phyloP scores from a whole-genome alignment of 2,113 vertebrate species.

The Apus apus region DNA sequence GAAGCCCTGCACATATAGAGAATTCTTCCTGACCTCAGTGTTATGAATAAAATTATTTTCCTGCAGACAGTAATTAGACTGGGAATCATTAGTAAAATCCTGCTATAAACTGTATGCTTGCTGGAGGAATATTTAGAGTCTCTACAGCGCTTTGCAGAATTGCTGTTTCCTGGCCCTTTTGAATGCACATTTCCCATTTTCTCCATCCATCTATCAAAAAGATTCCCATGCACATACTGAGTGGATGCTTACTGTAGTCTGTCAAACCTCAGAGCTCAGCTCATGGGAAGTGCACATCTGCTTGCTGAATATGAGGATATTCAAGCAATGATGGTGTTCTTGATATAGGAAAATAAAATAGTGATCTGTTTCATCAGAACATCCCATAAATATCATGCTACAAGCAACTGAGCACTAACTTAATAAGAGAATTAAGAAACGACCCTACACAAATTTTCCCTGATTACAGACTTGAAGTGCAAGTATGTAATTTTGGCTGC shows the following conservation, averaged over 20 bases:
- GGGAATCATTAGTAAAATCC: conserved; percentile 6
- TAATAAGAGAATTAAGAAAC: neutral
- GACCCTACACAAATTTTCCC: neutral
- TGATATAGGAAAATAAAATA: neutral
- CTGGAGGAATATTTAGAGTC: neutral
- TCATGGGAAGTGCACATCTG: neutral
- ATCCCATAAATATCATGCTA: neutral
- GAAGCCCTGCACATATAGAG: neutral
- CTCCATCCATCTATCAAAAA: neutral
- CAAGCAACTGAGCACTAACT: neutral
- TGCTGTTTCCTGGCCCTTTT: conserved; percentile 32
- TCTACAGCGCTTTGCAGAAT: conserved; percentile 2
- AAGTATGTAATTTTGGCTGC: neutral
- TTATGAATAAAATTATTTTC: conserved; percentile 56
- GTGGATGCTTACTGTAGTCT: neutral
- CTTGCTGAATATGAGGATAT: neutral
- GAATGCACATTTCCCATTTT: neutral
- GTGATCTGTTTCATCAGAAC: conserved; percentile 14
- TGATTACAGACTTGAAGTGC: neutral
- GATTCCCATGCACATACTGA: neutral
- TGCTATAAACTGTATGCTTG: neutral
- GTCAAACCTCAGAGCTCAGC: neutral
- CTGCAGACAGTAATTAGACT: conserved; percentile 44
- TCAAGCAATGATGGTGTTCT: neutral
- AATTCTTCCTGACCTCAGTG: conserved; percentile 30